These are phyloP conservation scores for Nomada hirtipes DNA, from an alignment of 2,888 invertebrate species.

Conservation along the genomic window DNA sequence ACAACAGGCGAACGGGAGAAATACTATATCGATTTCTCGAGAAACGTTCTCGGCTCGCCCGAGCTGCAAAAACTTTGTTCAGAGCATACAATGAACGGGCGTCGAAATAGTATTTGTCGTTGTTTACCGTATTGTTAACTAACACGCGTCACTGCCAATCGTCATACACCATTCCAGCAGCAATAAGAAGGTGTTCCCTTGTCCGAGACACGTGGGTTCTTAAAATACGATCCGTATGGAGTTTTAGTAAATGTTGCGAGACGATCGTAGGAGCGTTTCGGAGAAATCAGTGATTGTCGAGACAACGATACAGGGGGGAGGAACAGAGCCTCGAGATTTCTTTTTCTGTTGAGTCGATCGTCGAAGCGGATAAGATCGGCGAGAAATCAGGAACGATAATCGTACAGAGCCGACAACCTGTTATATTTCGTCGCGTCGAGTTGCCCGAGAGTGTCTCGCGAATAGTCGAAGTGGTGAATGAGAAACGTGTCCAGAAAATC, in stretches of 20 bases:
- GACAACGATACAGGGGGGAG: neutral
- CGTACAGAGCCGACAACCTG: slow-evolving; percentile 75
- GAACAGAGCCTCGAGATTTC: slow-evolving; percentile 13
- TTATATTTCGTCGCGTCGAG: slow-evolving; percentile 74
- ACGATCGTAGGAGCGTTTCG: neutral
- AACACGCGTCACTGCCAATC: slow-evolving; percentile 49
- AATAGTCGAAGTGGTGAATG: neutral
- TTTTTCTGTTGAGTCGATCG: slow-evolving; percentile 39
- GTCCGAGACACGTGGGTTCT: neutral
- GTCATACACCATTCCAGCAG: slow-evolving; percentile 4
- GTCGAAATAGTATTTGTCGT: slow-evolving; percentile 17
- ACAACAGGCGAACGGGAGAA: neutral
- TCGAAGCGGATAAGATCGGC: slow-evolving; percentile 51
- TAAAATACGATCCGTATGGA: neutral
- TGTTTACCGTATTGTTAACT: slow-evolving; percentile 17
- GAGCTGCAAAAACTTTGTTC: neutral
- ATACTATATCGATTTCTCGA: slow-evolving; percentile 28
- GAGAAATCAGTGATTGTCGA: neutral
- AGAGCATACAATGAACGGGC: neutral
- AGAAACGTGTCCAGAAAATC: neutral
- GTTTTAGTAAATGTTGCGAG: neutral
- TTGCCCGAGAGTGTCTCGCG: slow-evolving; percentile 53
- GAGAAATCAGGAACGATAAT: slow-evolving; percentile 57
- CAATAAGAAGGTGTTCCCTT: slow-evolving; percentile 4
- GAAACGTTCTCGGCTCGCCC: too few species aligned